Evolutionary conservation across 2,113 vertebrate species (phyloP).

Genomic region (Octodon degus): DNA sequence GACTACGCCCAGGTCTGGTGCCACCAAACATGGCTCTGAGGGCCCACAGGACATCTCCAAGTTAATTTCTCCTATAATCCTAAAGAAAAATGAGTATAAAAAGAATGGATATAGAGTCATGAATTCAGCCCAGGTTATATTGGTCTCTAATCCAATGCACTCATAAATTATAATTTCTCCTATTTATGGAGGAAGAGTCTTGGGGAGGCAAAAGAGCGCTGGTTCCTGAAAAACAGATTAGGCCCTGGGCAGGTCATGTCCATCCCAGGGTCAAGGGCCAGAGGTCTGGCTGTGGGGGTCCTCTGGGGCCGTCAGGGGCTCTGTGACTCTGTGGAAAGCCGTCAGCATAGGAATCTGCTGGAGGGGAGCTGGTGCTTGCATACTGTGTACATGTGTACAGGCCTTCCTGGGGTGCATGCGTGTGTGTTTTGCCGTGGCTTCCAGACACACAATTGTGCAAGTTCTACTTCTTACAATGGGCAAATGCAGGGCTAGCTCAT

Average conservation of each 20-base stretch:
- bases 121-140: not conserved
- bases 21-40: not conserved
- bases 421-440: not conserved
- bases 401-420: rapidly evolving
- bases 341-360: not conserved
- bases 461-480: not conserved
- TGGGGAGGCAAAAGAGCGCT: not conserved
- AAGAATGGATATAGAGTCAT: not conserved
- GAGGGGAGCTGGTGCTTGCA: not conserved
- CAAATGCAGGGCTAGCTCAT: not conserved
- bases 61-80: conserved; percentile 39
- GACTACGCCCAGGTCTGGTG: not conserved
- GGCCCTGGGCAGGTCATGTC: not conserved
- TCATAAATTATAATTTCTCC: not conserved
- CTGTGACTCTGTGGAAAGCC: not conserved
- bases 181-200: not conserved
- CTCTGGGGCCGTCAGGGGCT: not conserved
- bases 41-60: not conserved
- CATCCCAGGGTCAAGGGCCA: not conserved
- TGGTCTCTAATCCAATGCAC: not conserved
- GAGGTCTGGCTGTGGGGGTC: not conserved
- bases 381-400: not conserved
- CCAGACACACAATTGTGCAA: not conserved
- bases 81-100: not conserved
- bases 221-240: not conserved